A percentile compares a stretch with the other conserved stretches of the same genome.
phyloP scores from a whole-genome alignment of 2,797 vertebrate species.

The Leontocebus nigricollis region DNA sequence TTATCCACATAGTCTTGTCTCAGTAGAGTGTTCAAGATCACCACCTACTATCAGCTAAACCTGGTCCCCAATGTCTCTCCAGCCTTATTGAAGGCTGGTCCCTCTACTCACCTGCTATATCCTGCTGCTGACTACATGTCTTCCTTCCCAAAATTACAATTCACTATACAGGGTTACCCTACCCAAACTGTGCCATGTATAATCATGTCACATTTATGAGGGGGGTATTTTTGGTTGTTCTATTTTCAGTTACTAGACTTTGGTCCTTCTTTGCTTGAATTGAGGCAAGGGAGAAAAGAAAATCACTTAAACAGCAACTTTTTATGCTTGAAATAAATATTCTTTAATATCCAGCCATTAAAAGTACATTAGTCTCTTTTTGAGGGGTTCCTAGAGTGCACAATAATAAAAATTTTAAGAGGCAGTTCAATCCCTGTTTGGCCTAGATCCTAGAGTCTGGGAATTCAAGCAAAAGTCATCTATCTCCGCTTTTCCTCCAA shows the following conservation, averaged over 20 bases:
- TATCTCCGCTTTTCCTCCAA: conserved; percentile 16
- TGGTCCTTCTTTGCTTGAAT: conserved; percentile 23
- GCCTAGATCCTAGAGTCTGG: conserved; percentile 52
- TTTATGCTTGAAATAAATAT: conserved; percentile 59
- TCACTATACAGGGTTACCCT: background rate
- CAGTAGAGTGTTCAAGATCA: background rate
- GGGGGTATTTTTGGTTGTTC: conserved; percentile 31
- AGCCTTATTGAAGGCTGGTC: background rate
- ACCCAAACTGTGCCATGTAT: background rate
- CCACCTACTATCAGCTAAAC: background rate
- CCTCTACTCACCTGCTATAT: background rate
- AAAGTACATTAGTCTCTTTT: conserved; percentile 63
- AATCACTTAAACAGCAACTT: conserved; percentile 56
- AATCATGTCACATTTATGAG: background rate
- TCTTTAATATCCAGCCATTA: conserved; percentile 66
- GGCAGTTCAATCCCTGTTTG: conserved; percentile 59
- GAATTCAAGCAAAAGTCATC: conserved; percentile 52
- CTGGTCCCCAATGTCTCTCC: background rate
- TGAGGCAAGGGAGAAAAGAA: conserved; percentile 55
- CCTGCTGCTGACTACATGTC: background rate
- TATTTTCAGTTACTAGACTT: conserved; percentile 50
- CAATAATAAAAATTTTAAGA: conserved; percentile 68
- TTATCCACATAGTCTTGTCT: background rate
- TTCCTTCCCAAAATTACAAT: background rate
- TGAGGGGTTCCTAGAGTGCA: conserved; percentile 57